Evolutionary conservation across 1,140 invertebrate species (phyloP).

Genomic region (Danaus melanippus): DNA sequence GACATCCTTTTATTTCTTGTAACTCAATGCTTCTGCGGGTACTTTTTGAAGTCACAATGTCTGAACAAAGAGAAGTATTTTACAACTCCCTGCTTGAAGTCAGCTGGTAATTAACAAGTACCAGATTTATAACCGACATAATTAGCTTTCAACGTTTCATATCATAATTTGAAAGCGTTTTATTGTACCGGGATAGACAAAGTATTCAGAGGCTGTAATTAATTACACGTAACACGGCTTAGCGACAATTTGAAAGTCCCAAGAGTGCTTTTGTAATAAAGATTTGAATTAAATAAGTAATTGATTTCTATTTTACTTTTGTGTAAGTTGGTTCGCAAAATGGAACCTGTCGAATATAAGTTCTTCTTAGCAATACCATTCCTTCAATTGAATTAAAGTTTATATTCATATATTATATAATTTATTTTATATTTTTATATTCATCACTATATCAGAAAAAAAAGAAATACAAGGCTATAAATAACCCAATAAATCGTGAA

Average conservation of each 20-base stretch:
- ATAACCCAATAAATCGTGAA: constrained; percentile 14
- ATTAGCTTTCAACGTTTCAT: constrained; percentile 65
- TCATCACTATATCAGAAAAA: too few species aligned
- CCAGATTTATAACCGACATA: constrained; percentile 59
- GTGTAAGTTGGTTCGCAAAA: constrained; percentile 25
- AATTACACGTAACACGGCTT: constrained; percentile 53
- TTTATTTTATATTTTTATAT: too few species aligned
- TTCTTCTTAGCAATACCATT: constrained; percentile 1
- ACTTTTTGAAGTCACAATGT: constrained; percentile 45
- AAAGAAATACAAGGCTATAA: constrained; percentile 2
- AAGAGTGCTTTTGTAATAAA: constrained; percentile 39
- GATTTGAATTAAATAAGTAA: constrained; percentile 32
- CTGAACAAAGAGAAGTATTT: constrained; percentile 48
- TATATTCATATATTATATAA: too few species aligned
- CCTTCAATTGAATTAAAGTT: constrained; percentile 22
- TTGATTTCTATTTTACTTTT: constrained; percentile 36
- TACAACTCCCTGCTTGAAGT: constrained; percentile 39
- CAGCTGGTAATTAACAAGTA: constrained; percentile 62
- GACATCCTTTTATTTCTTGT: constrained; percentile 37
- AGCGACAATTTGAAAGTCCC: constrained; percentile 40
- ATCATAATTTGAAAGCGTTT: constrained; percentile 66
- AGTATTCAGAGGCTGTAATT: constrained; percentile 41
- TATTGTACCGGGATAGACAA: constrained; percentile 34
- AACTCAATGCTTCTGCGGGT: constrained; percentile 42
- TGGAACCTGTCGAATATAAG: constrained; percentile 12